Evolutionary conservation across 1,140 invertebrate species (phyloP).

Genomic region (Delia radicum): DNA sequence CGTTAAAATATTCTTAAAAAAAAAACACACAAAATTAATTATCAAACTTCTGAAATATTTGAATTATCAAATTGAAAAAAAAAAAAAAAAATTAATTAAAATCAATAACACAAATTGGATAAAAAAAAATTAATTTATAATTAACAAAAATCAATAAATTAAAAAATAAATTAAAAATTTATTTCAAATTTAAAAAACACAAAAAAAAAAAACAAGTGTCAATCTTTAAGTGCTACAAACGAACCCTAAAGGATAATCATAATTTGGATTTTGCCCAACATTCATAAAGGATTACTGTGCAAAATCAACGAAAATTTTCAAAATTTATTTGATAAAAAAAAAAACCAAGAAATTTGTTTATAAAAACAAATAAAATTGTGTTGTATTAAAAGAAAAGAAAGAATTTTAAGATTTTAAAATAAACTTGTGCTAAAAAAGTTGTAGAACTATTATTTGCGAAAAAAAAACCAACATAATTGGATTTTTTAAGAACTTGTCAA

Average conservation of each 20-base stretch:
- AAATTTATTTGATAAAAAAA: neutral
- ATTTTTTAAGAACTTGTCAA: constrained; percentile 10
- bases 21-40: neutral
- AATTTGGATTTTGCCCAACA: too few relatives aligned
- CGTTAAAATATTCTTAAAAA: neutral
- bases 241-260: neutral
- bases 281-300: too few relatives aligned
- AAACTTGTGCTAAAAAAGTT: neutral
- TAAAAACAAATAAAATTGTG: neutral
- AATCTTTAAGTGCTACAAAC: neutral
- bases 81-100: constrained; percentile 13
- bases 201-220: neutral
- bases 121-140: too few relatives aligned
- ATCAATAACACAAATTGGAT: neutral
- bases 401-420: neutral
- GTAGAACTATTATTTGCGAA: neutral
- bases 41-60: neutral
- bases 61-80: constrained; percentile 10
- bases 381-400: neutral
- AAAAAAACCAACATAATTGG: neutral
- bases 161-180: constrained; percentile 8
- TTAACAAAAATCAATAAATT: too few relatives aligned
- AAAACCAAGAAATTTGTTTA: neutral
- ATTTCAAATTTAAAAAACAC: neutral
- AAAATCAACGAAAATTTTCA: too few relatives aligned